Conservation (phyloP, 2,113 vertebrate genomes). For the Protobothrops mucrosquamatus region DNA sequence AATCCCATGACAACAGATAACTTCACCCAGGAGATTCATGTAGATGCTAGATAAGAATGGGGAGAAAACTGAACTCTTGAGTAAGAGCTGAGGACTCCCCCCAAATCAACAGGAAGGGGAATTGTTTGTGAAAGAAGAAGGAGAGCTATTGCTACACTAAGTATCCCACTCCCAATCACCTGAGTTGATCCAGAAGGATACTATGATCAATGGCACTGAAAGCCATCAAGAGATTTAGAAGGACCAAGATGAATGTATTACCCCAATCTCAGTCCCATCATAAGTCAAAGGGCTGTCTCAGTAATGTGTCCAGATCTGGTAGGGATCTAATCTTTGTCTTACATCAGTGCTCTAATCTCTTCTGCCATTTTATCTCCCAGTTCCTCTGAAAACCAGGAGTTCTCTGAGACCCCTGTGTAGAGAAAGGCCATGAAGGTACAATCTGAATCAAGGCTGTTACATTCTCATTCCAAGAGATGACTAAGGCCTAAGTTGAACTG, state of each 20-base stretch:
- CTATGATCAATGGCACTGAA: background rate
- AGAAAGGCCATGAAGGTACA: background rate
- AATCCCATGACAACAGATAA: background rate
- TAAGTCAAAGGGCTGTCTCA: background rate
- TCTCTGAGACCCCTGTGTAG: background rate
- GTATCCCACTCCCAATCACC: background rate
- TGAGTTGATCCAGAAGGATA: background rate
- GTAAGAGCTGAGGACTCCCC: background rate
- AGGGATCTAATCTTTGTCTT: background rate
- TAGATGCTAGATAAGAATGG: background rate
- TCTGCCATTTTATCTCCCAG: background rate
- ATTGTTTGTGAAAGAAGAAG: background rate
- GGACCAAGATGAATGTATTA: background rate
- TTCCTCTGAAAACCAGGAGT: background rate
- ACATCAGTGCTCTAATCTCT: background rate
- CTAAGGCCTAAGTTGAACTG: background rate
- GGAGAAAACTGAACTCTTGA: background rate
- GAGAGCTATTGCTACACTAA: background rate
- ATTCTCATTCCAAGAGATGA: background rate
- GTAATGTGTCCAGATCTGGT: background rate
- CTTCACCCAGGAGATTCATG: background rate
- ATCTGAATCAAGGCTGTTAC: background rate
- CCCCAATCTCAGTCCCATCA: background rate
- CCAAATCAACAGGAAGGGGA: background rate
- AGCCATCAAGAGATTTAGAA: background rate